Percentiles rank a stretch among this genome's conserved stretches.
Evolutionary conservation across 2,113 vertebrate genomes (phyloP).

Genomic region (Sorex araneus): DNA sequence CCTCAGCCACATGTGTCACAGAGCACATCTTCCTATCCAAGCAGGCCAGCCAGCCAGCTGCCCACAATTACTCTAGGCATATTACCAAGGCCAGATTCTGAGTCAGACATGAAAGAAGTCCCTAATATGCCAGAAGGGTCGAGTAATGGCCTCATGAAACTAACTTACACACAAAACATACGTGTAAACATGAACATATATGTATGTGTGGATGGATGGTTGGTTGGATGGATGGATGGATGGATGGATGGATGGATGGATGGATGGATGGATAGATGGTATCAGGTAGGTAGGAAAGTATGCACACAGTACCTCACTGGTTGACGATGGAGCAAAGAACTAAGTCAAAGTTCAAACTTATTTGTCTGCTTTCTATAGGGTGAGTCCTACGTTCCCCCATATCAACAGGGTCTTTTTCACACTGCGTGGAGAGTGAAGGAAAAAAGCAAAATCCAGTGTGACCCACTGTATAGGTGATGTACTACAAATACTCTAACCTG

Average conservation of each 20-base stretch:
- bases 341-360: constrained; percentile 37
- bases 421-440: background rate
- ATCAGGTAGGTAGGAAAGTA: background rate
- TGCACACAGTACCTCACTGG: background rate
- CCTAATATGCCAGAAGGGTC: background rate
- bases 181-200: background rate
- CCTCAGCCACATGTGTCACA: constrained; percentile 58
- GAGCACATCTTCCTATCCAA: constrained; percentile 57
- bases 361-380: background rate
- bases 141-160: background rate
- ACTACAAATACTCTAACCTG: background rate
- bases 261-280: background rate
- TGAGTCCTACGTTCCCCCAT: constrained; percentile 26
- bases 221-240: background rate
- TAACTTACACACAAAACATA: background rate
- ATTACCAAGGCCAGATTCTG: background rate
- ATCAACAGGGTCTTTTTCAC: background rate
- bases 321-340: background rate
- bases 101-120: constrained; percentile 25
- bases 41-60: constrained; percentile 21
- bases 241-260: rapidly evolving
- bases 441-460: background rate
- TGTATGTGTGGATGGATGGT: background rate
- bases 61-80: constrained; percentile 33
- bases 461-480: background rate